phyloP scores from a whole-genome alignment of 2,888 invertebrate genomes.

The Acanthoscelides obtectus region DNA sequence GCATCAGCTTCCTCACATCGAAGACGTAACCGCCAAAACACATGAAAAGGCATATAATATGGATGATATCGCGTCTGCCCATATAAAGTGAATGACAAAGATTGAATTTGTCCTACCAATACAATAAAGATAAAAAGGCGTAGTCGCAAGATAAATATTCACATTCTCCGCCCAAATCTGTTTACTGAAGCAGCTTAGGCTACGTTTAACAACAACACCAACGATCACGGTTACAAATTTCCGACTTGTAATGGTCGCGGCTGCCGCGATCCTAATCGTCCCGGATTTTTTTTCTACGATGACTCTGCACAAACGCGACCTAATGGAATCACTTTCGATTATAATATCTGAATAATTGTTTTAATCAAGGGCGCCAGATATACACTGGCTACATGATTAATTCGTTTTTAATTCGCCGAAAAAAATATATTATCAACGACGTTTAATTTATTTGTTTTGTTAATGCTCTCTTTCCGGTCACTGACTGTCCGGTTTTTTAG shows the following conservation, averaged over 20 bases:
- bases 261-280: background rate
- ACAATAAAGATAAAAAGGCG: background rate
- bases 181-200: background rate
- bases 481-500: background rate
- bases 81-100: too few relatives aligned
- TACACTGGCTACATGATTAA: constrained; percentile 35
- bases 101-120: too few relatives aligned
- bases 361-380: constrained; percentile 39
- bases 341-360: constrained; percentile 47
- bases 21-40: too few relatives aligned
- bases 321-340: constrained; percentile 49
- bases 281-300: constrained; percentile 18
- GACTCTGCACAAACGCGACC: constrained; percentile 41
- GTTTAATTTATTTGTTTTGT: constrained; percentile 14
- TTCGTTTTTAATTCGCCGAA: constrained; percentile 34
- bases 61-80: too few relatives aligned
- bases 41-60: too few relatives aligned
- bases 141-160: background rate
- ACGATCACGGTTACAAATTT: background rate
- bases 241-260: constrained; percentile 1
- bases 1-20: too few relatives aligned
- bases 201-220: background rate
- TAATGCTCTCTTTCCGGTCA: background rate
- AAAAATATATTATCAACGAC: constrained; percentile 20
- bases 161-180: background rate